Conservation (phyloP, 2,113 vertebrate genomes). For the Tragelaphus scriptus region DNA sequence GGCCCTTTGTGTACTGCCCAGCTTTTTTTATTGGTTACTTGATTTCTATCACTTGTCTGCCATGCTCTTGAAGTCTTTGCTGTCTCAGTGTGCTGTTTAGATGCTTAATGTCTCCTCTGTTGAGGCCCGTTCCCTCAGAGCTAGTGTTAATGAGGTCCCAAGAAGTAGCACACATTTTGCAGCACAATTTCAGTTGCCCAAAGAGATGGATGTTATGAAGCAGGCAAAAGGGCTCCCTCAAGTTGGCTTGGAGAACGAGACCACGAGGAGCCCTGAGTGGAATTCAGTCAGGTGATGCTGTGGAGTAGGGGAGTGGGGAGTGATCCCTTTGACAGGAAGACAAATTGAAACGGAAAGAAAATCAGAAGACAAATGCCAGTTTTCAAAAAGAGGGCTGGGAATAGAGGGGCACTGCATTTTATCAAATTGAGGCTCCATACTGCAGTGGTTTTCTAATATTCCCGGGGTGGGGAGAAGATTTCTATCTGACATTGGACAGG, state of each 20-base stretch:
- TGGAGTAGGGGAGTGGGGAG: accelerated
- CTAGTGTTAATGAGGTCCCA: conserved; percentile 43
- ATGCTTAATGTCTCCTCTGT: conserved; percentile 5
- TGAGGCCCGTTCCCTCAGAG: not conserved
- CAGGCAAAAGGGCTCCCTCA: not conserved
- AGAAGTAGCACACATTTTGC: not conserved
- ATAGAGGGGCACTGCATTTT: not conserved
- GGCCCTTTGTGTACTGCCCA: not conserved
- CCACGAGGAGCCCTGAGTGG: not conserved
- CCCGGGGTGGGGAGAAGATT: not conserved
- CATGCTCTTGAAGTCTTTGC: not conserved
- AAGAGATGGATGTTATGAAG: conserved; percentile 21
- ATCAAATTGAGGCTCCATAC: not conserved
- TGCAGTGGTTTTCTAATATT: not conserved
- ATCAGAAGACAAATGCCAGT: conserved; percentile 9
- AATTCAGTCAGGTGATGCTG: not conserved
- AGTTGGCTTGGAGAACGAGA: not conserved
- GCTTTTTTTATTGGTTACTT: conserved; percentile 29
- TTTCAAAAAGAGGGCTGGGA: not conserved
- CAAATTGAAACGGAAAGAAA: conserved; percentile 33
- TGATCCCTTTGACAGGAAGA: not conserved
- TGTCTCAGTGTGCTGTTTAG: conserved; percentile 9
- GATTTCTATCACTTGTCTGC: conserved; percentile 41
- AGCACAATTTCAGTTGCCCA: conserved; percentile 1
- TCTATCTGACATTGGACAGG: not conserved